Percentiles rank a stretch among this genome's conserved stretches.
Evolutionary conservation across 2,113 vertebrate species (phyloP).

Genomic region (Chaetura pelagica): DNA sequence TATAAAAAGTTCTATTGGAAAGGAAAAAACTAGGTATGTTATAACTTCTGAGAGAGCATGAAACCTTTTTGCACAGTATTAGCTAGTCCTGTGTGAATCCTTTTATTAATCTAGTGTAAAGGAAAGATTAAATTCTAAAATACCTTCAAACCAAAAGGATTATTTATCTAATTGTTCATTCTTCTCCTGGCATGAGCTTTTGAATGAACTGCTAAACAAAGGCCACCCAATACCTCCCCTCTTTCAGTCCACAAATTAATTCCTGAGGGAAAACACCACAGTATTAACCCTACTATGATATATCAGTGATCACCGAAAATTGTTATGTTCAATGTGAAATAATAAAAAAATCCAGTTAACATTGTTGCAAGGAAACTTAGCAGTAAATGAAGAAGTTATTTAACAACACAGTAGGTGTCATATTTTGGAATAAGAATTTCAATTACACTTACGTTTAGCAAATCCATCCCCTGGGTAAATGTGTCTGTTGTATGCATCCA

Average conservation of each 20-base stretch:
- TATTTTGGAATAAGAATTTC: background rate
- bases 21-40: background rate
- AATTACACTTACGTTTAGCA: conserved; percentile 89
- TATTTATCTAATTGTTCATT: background rate
- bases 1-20: background rate
- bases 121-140: background rate
- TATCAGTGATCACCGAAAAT: background rate
- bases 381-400: background rate
- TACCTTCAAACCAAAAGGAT: background rate
- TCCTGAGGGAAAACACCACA: background rate
- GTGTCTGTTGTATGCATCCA: conserved; percentile 94
- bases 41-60: background rate
- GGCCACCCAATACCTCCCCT: background rate
- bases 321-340: accelerated
- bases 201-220: background rate
- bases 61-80: background rate
- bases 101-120: background rate
- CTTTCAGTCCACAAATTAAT: background rate
- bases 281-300: background rate
- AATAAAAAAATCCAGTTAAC: background rate
- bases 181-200: background rate
- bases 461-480: conserved; percentile 92
- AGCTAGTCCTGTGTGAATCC: background rate
- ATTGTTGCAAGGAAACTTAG: background rate
- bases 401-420: background rate